phyloP scores from a whole-genome alignment of 1,140 invertebrate genomes.

The Lepeophtheirus salmonis region DNA sequence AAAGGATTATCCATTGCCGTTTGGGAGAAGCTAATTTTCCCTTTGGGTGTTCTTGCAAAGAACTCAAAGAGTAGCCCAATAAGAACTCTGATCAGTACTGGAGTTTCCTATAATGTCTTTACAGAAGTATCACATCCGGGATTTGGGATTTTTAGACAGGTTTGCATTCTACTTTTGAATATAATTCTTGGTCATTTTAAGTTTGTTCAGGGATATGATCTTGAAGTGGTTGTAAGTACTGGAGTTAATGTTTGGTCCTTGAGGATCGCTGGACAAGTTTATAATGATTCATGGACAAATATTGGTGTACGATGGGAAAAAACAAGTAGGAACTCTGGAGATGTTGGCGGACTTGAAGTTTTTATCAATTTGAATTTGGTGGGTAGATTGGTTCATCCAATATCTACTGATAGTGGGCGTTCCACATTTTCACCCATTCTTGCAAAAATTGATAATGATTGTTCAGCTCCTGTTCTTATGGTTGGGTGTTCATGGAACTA shows the following conservation, averaged over 20 bases:
- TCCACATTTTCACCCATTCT: not conserved
- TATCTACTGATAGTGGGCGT: conserved; percentile 4
- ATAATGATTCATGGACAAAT: conserved; percentile 14
- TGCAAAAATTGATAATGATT: not conserved
- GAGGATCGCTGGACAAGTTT: conserved; percentile 4
- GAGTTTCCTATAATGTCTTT: not conserved
- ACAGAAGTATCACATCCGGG: conserved; percentile 5
- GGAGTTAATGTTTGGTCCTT: conserved; percentile 8
- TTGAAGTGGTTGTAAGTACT: conserved; percentile 10
- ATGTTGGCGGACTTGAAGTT: conserved; percentile 14
- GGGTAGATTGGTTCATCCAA: conserved; percentile 1
- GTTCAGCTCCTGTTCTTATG: conserved; percentile 7
- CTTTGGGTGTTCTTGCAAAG: not conserved
- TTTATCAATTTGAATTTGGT: conserved; percentile 10
- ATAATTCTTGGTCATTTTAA: not conserved
- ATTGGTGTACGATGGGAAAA: conserved; percentile 3
- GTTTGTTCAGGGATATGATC: conserved; percentile 6
- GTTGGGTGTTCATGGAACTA: conserved; percentile 8
- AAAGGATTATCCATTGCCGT: conserved; percentile 7
- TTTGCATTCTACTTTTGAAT: not conserved
- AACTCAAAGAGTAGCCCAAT: not conserved
- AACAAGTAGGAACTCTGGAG: not conserved
- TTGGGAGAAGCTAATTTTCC: conserved; percentile 13
- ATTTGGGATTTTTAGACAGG: conserved; percentile 14
- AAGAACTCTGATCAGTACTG: conserved; percentile 16